Conservation (phyloP, 2,113 vertebrate species). For the Zingel zingel region DNA sequence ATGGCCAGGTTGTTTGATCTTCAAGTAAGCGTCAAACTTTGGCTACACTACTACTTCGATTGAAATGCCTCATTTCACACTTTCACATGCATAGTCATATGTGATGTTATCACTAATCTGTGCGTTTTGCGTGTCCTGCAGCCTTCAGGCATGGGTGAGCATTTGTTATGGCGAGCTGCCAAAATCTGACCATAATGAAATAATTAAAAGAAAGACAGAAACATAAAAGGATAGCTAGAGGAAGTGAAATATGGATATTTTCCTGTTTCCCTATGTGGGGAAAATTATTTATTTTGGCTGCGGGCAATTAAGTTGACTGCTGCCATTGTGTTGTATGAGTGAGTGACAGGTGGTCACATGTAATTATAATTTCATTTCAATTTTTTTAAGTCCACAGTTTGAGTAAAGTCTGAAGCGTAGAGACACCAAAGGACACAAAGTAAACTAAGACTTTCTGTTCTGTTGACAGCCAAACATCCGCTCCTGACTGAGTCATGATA, state of each 20-base stretch:
- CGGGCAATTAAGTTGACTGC: background rate
- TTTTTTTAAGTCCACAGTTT: background rate
- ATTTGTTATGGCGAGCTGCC: conserved; percentile 12
- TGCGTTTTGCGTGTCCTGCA: background rate
- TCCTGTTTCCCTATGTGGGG: background rate
- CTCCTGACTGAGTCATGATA: conserved; percentile 40
- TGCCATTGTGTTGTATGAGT: background rate
- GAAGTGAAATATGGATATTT: conserved; percentile 24
- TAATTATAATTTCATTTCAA: background rate
- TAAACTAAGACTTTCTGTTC: background rate
- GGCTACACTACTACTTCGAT: background rate
- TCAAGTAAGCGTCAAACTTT: background rate
- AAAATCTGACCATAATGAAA: conserved; percentile 26
- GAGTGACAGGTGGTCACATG: conserved; percentile 8
- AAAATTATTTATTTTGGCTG: background rate
- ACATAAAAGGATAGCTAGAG: background rate
- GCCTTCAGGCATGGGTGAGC: conserved; percentile 1
- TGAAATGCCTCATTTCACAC: conserved; percentile 1
- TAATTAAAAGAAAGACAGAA: background rate
- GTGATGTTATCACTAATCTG: background rate
- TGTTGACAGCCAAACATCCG: conserved; percentile 36
- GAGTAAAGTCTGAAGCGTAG: background rate
- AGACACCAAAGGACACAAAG: background rate
- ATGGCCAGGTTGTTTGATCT: background rate
- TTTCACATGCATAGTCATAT: conserved; percentile 1